Conservation (phyloP, 2,113 vertebrate species). For the Dipodomys spectabilis region DNA sequence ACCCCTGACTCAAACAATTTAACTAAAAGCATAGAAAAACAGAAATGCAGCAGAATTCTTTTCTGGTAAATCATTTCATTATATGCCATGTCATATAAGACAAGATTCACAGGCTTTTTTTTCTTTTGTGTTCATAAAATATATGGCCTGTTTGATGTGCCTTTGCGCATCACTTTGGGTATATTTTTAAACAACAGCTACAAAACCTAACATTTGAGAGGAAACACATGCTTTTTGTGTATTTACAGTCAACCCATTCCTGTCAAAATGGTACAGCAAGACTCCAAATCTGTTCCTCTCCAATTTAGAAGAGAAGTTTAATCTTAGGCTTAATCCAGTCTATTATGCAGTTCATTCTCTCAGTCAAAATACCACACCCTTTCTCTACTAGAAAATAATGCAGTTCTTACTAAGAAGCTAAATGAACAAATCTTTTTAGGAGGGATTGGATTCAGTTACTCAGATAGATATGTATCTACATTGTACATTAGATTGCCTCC, state of each 20-base stretch:
- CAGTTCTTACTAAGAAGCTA: neutral
- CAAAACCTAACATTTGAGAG: constrained; percentile 47
- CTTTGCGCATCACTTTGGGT: neutral
- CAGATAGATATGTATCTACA: neutral
- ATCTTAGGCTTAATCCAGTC: neutral
- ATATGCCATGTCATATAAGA: neutral
- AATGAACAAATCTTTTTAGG: neutral
- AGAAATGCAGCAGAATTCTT: constrained; percentile 39
- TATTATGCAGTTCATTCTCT: neutral
- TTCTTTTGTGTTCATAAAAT: constrained; percentile 46
- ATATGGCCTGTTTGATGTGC: neutral
- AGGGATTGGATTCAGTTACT: neutral
- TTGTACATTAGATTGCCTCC: neutral
- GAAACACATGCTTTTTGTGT: constrained; percentile 39
- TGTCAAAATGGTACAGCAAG: neutral
- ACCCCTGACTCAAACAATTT: neutral
- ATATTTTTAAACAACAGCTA: constrained; percentile 59
- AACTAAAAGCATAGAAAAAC: neutral
- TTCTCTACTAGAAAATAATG: neutral
- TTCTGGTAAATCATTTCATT: constrained; percentile 23
- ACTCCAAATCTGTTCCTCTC: neutral
- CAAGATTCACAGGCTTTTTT: constrained; percentile 21
- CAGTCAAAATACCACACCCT: neutral
- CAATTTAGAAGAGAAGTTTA: constrained; percentile 45
- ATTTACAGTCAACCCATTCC: neutral